Evolutionary conservation across 2,888 invertebrate genomes (phyloP), one percentile per base, ranked within the genome.

Genomic region (Steinernema scapterisci): DNA sequence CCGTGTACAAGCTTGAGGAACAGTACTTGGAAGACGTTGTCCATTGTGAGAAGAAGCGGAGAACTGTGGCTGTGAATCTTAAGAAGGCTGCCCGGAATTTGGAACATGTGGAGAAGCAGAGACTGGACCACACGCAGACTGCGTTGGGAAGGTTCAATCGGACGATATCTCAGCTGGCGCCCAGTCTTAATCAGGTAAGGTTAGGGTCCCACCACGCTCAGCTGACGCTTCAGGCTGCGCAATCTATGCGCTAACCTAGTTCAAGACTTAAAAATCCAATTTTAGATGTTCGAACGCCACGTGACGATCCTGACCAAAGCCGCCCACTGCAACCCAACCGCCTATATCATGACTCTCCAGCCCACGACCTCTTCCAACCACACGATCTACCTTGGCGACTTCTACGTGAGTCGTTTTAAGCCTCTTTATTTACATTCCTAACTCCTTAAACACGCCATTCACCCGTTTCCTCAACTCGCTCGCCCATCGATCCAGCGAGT

Each of bases 31-130:
- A 72, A 23, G 52, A 51, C 13, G 51, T 71, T n/a, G 43, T 1
- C n/a, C 43, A 45, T 44, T 21, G 44, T 45, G 45, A 44, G n/a
- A 71, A 45, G 70, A 63, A 70, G 63, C 27, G 63, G 3, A 25
- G 63, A 13, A 25, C 31, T 7, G 63, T 63, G 31, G 63, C 63
- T 6, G 2, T 63, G 31, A 63, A 63, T 31, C 38, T 21, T 45
- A 70, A 45, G 70, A 21, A 70, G 0, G 83, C 82, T 19, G 82
- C 82, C 9, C 80, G 79, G 70, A 81, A 80, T 73, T 70, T 83
- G 76, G 83, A 83, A 70, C 77, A 79, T 7, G 81, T 83, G n/a
- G 83, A 83, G 73, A 75, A 80, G 74, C 81, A 83, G 70, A 71
- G 83, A 56, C 70, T 83, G 63, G 82, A 81, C 16, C 83, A 83